A percentile compares a stretch with the other conserved stretches of the same genome.
These are phyloP conservation scores for Penelope pileata DNA, from an alignment of 2,113 vertebrate genomes.

Conservation along the genomic window DNA sequence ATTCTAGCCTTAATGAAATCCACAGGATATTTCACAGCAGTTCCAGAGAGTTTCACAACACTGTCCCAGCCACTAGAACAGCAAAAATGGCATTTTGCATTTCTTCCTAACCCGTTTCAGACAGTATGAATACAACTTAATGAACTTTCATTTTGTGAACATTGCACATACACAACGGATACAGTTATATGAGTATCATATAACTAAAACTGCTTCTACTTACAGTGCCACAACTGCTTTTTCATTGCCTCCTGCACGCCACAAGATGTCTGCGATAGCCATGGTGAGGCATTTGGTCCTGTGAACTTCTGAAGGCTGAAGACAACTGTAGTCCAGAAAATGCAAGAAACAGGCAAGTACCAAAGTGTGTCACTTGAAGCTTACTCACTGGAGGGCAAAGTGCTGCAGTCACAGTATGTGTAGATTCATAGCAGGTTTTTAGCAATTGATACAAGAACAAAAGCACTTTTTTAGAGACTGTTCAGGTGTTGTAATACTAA, in stretches of 20 bases:
- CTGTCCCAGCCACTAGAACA: not conserved
- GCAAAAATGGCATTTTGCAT: not conserved
- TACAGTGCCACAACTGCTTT: conserved; percentile 86
- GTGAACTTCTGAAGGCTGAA: conserved; percentile 72
- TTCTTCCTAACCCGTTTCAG: not conserved
- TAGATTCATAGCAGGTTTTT: not conserved
- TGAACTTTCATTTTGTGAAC: not conserved
- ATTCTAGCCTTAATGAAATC: not conserved
- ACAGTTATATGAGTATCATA: not conserved
- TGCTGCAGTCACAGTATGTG: not conserved
- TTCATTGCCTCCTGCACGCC: conserved; percentile 85
- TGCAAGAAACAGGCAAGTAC: not conserved
- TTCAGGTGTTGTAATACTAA: not conserved
- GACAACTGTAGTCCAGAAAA: conserved; percentile 34
- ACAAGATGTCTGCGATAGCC: conserved; percentile 87
- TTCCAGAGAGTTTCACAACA: not conserved
- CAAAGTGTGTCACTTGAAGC: not conserved
- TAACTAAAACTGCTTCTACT: conserved; percentile 37
- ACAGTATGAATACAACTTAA: not conserved
- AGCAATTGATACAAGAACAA: not conserved
- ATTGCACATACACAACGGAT: fast-evolving
- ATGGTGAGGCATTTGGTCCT: conserved; percentile 82
- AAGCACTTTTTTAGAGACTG: not conserved
- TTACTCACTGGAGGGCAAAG: not conserved
- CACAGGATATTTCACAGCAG: not conserved